Conservation (phyloP, 2,797 vertebrate genomes). For the Cephalopachus bancanus region DNA sequence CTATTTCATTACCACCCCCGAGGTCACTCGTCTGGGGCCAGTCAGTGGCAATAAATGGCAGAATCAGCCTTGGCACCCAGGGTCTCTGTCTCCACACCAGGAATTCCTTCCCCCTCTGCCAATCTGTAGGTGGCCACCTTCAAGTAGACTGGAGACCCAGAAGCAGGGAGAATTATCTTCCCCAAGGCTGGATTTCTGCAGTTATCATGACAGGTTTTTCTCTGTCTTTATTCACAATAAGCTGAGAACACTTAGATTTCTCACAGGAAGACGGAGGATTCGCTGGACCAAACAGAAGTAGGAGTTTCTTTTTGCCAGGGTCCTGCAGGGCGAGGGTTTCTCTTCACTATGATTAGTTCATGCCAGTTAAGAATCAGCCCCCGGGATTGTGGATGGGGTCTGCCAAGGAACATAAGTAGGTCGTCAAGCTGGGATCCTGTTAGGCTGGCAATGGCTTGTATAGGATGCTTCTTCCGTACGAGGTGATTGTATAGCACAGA, state of each 20-base stretch:
- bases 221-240: neutral
- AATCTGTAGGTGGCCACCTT: fast-evolving
- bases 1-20: fast-evolving
- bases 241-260: neutral
- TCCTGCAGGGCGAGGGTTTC: neutral
- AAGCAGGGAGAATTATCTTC: neutral
- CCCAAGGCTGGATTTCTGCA: fast-evolving
- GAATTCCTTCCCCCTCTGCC: neutral
- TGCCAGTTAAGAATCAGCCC: too few species aligned
- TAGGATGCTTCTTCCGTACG: neutral
- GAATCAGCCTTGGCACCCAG: neutral
- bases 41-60: fast-evolving
- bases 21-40: neutral
- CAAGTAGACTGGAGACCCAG: neutral
- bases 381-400: neutral
- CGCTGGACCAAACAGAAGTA: neutral
- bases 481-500: fast-evolving
- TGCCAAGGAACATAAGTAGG: fast-evolving
- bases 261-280: fast-evolving
- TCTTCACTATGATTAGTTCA: neutral
- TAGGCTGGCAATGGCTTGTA: fast-evolving
- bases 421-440: too few species aligned
- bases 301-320: neutral
- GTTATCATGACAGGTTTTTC: fast-evolving
- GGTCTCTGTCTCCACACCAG: fast-evolving